Evolutionary conservation across 2,888 invertebrate species (phyloP).

Genomic region (Apamea epomidion): DNA sequence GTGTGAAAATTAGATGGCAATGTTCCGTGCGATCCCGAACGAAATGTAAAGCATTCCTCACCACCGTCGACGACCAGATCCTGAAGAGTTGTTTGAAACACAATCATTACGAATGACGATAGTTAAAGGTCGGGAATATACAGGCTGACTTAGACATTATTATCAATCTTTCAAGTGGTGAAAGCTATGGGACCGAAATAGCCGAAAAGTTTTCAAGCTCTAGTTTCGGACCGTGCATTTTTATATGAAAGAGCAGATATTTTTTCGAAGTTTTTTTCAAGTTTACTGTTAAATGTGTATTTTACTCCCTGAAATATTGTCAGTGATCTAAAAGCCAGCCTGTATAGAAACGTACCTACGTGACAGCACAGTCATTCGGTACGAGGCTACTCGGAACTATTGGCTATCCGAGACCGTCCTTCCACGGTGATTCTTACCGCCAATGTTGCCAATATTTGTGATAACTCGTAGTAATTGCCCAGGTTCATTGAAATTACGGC

Average conservation of each 20-base stretch:
- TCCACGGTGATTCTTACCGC: background rate
- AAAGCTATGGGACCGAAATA: background rate
- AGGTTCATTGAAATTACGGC: background rate
- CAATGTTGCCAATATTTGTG: conserved; percentile 26
- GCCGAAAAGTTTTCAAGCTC: background rate
- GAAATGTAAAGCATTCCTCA: conserved; percentile 63
- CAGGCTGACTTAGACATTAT: conserved; percentile 3
- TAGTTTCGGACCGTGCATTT: background rate
- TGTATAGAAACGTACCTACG: background rate
- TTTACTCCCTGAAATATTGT: background rate
- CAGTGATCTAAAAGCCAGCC: conserved; percentile 3
- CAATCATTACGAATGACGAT: conserved; percentile 50
- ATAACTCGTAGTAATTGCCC: conserved; percentile 4
- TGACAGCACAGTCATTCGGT: background rate
- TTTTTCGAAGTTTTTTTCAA: background rate
- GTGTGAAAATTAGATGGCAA: conserved; percentile 72
- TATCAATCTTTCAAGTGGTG: too few species aligned
- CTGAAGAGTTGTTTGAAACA: conserved; percentile 58
- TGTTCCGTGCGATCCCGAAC: conserved; percentile 74
- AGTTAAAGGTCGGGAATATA: background rate
- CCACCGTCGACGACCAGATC: conserved; percentile 55
- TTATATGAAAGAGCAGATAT: background rate
- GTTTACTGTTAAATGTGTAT: background rate
- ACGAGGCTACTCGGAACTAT: background rate
- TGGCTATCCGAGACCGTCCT: conserved; percentile 1